A percentile compares a stretch with the other conserved stretches of the same genome.
These are phyloP conservation scores for Indicator indicator DNA, from an alignment of 2,113 vertebrate genomes.

Conservation along the genomic window DNA sequence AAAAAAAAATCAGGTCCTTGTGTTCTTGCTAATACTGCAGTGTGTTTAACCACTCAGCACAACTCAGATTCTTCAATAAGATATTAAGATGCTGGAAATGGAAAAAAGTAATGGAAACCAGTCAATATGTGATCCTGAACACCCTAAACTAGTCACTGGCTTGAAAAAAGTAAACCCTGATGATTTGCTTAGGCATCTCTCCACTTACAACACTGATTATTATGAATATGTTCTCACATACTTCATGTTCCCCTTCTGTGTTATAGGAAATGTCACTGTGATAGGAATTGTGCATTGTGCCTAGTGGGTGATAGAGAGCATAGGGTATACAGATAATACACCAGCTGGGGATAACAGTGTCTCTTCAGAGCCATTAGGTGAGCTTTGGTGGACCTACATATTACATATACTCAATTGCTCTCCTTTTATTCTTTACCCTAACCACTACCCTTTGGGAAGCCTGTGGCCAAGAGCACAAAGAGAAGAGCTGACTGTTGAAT, in stretches of 20 bases:
- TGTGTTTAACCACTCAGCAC: neutral
- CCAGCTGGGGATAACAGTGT: neutral
- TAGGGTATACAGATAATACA: neutral
- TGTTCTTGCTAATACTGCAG: neutral
- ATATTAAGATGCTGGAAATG: neutral
- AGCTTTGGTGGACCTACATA: neutral
- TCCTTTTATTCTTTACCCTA: neutral
- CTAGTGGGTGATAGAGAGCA: neutral
- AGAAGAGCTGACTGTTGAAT: neutral
- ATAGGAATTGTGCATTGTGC: neutral
- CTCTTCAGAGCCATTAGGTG: neutral
- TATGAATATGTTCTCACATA: neutral
- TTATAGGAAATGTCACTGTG: neutral
- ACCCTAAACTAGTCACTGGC: fast-evolving
- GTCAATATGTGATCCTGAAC: neutral
- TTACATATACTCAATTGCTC: neutral
- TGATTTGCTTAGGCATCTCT: neutral
- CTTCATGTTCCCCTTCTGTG: neutral
- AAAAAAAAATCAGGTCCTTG: neutral
- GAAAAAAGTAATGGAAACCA: neutral
- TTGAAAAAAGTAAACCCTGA: neutral
- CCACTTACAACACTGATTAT: neutral
- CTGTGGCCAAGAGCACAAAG: neutral
- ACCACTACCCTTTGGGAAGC: neutral
- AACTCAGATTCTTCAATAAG: neutral